A percentile compares a stretch with the other conserved stretches of the same genome.
Conservation (phyloP, 2,113 vertebrate species). For the Lates calcarifer region DNA sequence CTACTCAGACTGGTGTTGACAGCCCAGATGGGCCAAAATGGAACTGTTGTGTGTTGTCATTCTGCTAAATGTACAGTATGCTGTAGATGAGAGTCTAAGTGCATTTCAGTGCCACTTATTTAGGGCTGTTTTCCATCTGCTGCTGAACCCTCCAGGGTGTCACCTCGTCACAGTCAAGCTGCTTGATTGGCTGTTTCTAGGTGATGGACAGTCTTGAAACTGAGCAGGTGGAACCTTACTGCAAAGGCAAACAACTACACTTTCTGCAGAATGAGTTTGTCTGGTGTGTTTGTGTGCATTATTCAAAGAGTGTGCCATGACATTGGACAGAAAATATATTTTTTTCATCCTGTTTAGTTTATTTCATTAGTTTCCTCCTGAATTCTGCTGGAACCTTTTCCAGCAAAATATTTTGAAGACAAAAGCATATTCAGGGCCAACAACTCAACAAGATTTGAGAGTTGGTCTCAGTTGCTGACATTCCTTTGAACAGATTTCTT, state of each 20-base stretch:
- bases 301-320: neutral
- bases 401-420: neutral
- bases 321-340: neutral
- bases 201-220: slow-evolving; percentile 57
- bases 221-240: slow-evolving; percentile 32
- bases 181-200: slow-evolving; percentile 57
- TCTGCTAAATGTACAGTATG: slow-evolving; percentile 44
- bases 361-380: neutral
- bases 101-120: slow-evolving; percentile 50
- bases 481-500: neutral
- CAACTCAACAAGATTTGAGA: too few species aligned
- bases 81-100: slow-evolving; percentile 28
- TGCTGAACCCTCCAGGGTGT: slow-evolving; percentile 37
- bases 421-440: too few species aligned
- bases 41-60: slow-evolving; percentile 25
- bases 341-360: neutral
- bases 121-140: slow-evolving; percentile 60
- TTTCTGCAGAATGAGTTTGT: slow-evolving; percentile 12
- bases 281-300: slow-evolving; percentile 4
- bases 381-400: neutral
- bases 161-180: slow-evolving; percentile 34
- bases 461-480: too few species aligned
- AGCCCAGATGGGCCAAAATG: slow-evolving; percentile 41
- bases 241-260: slow-evolving; percentile 20
- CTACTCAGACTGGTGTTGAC: slow-evolving; percentile 10